Base-by-base conservation (phyloP, 2,888 invertebrate species). In the Tetrapedia diversipes region DNA sequence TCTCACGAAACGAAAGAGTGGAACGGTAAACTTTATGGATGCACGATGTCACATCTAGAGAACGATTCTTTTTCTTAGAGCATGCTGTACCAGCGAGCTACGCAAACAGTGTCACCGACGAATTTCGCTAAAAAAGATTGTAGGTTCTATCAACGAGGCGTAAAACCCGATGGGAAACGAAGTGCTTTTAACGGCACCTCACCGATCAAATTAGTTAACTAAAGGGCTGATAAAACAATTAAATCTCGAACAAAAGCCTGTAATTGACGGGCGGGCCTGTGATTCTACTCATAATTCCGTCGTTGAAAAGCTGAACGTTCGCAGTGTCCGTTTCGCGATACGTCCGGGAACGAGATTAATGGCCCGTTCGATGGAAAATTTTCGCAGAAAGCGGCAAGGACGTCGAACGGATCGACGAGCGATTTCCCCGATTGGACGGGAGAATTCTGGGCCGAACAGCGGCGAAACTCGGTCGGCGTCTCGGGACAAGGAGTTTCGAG, bases 401-500 rank as follows among this genome's bases (percentile, higher is more conserved):
- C 37, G 24, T n/a, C n/a, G 32, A 22, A 47, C 47, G 24, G n/a
- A n/a, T 49, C 27, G 61, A 24, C 47, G 39, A 34, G 24, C n/a
- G 4, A 57, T 24, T 39, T 39, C 39, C n/a, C n/a, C 24, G n/a
- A 56, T 24, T 37, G 24, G 54, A 22, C 34, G 11, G 14, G 11
- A n/a, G n/a, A n/a, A 3, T 10, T 11, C n/a, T 14, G 37, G n/a
- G 7, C 7, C 24, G 24, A 37, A 4, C 47, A 10, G 2, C 22
- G 24, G 45, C 8, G 2, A 2, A 57, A 27, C 10, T 41, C 24
- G 39, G 56, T 54, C 34, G 19, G 16, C 22, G 37, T 16, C 16
- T 56, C 56, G 37, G 10, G 34, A 47, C 47, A 34, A 47, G 19
- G 27, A 59, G 24, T 29, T 47, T 22, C 61, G 47, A 24, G 53